These are phyloP conservation scores for Meandrusa payeni DNA, from an alignment of 2,888 invertebrate genomes.

Conservation along the genomic window DNA sequence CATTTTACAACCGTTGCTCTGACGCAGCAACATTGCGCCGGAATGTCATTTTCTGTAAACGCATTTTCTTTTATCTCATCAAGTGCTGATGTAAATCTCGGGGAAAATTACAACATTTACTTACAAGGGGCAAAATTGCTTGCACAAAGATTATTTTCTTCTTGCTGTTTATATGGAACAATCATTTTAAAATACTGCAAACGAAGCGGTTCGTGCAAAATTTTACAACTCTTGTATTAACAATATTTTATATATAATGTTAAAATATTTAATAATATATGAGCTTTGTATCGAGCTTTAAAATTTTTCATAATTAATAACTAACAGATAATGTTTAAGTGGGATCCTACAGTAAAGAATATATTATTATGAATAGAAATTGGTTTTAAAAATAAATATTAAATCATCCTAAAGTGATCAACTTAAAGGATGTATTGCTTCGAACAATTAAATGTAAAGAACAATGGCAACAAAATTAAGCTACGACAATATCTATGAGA, in stretches of 20 bases:
- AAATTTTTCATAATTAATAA: no score
- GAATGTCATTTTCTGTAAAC: slow-evolving; percentile 9
- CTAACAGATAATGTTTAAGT: no score
- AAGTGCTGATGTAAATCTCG: slow-evolving; percentile 17
- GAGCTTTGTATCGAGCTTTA: no score
- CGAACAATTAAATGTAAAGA: no score
- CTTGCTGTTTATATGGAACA: background rate
- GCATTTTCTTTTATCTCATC: slow-evolving; percentile 8
- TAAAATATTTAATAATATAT: background rate
- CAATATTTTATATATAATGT: background rate
- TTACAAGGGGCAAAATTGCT: slow-evolving; percentile 7
- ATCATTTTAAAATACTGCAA: slow-evolving; percentile 13
- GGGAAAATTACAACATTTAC: slow-evolving; percentile 16
- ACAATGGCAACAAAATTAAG: no score
- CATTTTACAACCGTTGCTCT: no score
- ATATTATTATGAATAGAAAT: no score
- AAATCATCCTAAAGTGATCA: no score
- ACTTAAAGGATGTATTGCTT: no score
- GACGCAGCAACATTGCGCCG: background rate
- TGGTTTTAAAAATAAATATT: no score
- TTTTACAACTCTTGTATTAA: background rate
- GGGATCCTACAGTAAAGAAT: no score
- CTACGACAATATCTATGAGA: no score
- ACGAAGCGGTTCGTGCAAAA: background rate
- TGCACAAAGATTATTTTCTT: slow-evolving; percentile 15